Evolutionary conservation across 2,113 vertebrate species (phyloP).

Genomic region (Anolis sagrei): DNA sequence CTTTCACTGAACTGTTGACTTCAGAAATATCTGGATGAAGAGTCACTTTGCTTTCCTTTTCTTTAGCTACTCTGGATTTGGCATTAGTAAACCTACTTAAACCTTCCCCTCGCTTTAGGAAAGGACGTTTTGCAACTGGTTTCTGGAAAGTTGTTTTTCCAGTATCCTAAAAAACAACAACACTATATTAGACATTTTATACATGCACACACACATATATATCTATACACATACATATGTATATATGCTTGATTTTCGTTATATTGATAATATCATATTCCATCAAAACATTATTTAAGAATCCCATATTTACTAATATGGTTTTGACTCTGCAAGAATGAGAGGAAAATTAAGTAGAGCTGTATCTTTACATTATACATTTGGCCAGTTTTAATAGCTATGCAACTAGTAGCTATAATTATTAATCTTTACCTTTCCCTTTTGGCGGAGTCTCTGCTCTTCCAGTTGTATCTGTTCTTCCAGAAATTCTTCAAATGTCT

Average conservation of each 20-base stretch:
- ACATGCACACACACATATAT: background rate
- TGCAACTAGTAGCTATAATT: background rate
- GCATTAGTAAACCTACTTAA: slow-evolving; percentile 84
- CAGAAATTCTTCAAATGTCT: slow-evolving; percentile 92
- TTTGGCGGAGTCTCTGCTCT: slow-evolving; percentile 81
- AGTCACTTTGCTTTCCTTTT: slow-evolving; percentile 61
- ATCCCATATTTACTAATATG: background rate
- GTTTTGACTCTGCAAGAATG: background rate
- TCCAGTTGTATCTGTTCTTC: slow-evolving; percentile 92
- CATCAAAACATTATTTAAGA: background rate
- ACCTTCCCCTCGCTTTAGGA: slow-evolving; percentile 90
- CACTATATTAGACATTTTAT: background rate
- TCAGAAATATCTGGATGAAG: slow-evolving; percentile 58
- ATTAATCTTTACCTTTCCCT: slow-evolving; percentile 78
- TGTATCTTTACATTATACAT: background rate
- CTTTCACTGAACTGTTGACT: slow-evolving; percentile 61
- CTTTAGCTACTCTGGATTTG: slow-evolving; percentile 69
- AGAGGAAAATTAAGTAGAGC: background rate
- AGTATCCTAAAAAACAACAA: slow-evolving; percentile 66
- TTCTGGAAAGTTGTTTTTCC: slow-evolving; percentile 61
- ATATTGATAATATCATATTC: background rate
- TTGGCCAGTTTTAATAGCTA: background rate
- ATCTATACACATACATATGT: too few relatives aligned
- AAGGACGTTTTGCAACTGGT: slow-evolving; percentile 81
- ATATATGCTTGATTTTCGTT: background rate